Percentiles rank a stretch among this genome's conserved stretches.
These are phyloP conservation scores for Luscinia megarhynchos DNA, from an alignment of 2,797 vertebrate genomes.

Conservation along the genomic window DNA sequence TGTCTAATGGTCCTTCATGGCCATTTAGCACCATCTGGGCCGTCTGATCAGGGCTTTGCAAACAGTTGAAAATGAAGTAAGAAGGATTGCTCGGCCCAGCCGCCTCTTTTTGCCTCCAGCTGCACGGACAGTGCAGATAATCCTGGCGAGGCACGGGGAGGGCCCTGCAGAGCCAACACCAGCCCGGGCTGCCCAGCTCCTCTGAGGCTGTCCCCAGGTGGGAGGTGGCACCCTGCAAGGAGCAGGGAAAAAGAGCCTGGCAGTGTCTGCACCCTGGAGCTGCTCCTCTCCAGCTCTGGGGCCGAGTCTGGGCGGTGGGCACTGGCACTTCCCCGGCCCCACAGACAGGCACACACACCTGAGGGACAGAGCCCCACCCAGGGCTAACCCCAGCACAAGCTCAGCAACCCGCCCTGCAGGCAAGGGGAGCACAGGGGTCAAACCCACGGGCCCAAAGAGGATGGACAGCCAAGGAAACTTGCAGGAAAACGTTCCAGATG, in stretches of 20 bases:
- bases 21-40: slow-evolving; percentile 66
- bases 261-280: not conserved
- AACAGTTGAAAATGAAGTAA: slow-evolving; percentile 59
- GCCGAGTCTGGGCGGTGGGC: not conserved
- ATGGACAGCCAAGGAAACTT: no score
- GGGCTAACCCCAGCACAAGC: not conserved
- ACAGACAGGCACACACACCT: not conserved
- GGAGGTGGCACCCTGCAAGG: not conserved
- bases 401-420: not conserved
- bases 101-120: slow-evolving; percentile 20
- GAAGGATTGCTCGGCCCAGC: not conserved
- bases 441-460: not conserved
- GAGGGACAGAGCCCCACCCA: not conserved
- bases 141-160: not conserved
- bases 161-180: not conserved
- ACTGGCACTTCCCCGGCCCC: not conserved
- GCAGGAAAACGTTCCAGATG: not conserved
- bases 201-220: not conserved
- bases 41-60: slow-evolving; percentile 54
- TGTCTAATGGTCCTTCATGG: slow-evolving; percentile 60
- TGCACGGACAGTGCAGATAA: not conserved
- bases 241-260: not conserved
- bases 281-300: not conserved
- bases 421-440: not conserved
- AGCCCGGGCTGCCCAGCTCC: rapidly evolving